Base-by-base conservation (phyloP, 2,113 vertebrate species). In the Montifringilla adamsi region DNA sequence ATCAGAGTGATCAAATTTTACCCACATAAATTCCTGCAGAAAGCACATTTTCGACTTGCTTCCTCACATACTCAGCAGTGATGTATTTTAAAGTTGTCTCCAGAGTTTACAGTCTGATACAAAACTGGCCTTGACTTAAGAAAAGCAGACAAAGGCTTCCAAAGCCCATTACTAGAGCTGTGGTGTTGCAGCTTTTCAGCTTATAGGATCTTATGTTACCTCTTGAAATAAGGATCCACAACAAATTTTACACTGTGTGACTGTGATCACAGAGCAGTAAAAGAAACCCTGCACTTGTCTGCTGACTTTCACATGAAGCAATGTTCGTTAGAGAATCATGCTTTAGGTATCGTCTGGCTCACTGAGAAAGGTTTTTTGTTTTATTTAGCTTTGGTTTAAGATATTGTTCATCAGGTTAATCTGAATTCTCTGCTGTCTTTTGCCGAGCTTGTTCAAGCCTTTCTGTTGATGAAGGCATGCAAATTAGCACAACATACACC, bases 1-100 rank as follows among this genome's bases (percentile, higher is more conserved):
- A 95, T 97, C 96, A 96, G 94, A 90, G 94, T 6, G 92, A 96
- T 96, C 92, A 92, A 80, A 75, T 96, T 96, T 96, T 96, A 90
- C 85, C 85, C 92, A 68, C 92, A 94, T 68, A 90, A 88, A 95
- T 96, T 95, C 92, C 92, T 93, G 83, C 72, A 96, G 93, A 91
- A 97, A 87, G 90, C 90, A 86, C 66, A 90, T 95, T 97, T 95
- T 92, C 83, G 9, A 55, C 89, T 94, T 92, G 75, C 88, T 95
- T 90, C 85, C 85, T 94, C 87, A 90, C 75, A 83, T 88, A 67
- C 92, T 96, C 90, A 89, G 64, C 58, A 50, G 33, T 84, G 76
- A 90, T 93, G 92, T 68, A 75, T 92, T 94, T 86, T 88, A 84
- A 95, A 84, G 55, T 91, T 73, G 43, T 52, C 79, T 84, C 39